These are phyloP conservation scores for Pangasius larnaudii DNA, from an alignment of 2,797 vertebrate genomes.

Conservation along the genomic window DNA sequence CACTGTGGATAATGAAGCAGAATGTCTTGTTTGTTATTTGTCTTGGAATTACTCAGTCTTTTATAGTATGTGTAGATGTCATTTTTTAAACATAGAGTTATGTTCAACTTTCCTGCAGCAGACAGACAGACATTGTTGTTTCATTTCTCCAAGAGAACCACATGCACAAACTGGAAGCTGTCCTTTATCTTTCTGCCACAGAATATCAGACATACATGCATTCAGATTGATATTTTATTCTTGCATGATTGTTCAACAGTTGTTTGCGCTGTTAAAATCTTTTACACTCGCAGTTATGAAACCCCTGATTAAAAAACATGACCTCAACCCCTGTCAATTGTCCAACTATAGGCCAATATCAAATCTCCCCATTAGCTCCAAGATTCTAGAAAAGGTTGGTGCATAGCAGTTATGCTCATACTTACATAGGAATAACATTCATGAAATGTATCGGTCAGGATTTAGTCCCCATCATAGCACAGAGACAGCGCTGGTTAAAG, in stretches of 20 bases:
- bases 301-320: too few relatives aligned
- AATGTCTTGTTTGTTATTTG: constrained; percentile 1
- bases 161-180: not conserved
- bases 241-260: not conserved
- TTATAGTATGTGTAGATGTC: not conserved
- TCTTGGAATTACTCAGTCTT: constrained; percentile 1
- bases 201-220: not conserved
- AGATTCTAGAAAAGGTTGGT: too few relatives aligned
- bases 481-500: too few relatives aligned
- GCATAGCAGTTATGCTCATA: too few relatives aligned
- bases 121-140: not conserved
- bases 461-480: too few relatives aligned
- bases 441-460: too few relatives aligned
- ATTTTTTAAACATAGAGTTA: not conserved
- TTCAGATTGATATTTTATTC: not conserved
- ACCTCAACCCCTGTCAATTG: too few relatives aligned
- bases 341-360: too few relatives aligned
- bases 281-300: too few relatives aligned
- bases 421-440: too few relatives aligned
- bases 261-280: not conserved
- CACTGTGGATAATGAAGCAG: constrained; percentile 20
- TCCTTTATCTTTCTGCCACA: not conserved
- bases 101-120: not conserved
- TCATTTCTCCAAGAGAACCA: not conserved
- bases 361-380: too few relatives aligned